Base-by-base conservation (phyloP, 2,888 invertebrate genomes). In the Catonia carolina region DNA sequence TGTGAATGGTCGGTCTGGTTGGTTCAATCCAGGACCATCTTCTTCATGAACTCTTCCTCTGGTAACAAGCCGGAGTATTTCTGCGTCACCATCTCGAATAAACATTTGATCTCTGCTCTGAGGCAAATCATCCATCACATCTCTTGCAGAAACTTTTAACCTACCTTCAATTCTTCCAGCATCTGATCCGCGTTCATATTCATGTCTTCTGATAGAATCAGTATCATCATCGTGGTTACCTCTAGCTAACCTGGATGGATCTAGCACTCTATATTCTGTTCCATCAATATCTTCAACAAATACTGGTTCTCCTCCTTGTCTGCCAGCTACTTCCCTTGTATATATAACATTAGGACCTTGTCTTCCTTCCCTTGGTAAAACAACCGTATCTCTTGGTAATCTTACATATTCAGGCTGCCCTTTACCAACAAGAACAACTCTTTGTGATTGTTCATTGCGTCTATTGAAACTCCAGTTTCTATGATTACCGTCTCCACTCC, bases 11-110 rank as follows among this genome's bases (percentile, higher is more conserved):
- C 63, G 56, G n/a, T 64, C 62, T 15, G 63, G 63, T 42, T 64
- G 63, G 37, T 63, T 64, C 20, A 61, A 60, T 52, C 52, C 60
- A 8, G 62, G 61, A 22, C 58, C 59, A 20, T 61, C 63, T 42
- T 60, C 64, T 23, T 56, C 60, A 23, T 60, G 61, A 53, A 78
- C 76, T 60, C 83, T 80, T 12, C 85, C 86, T 67, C 89, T 78
- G 0, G 89, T 89, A 51, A 89, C 83, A 51, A 91, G 73, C 61
- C 89, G 77, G 50, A 91, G 72, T 60, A 91, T 88, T 75, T 91
- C 91, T 1, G 89, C 85, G 67, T 89, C 88, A 0, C 90, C 91
- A 67, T 90, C 89, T 67, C 88, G 82, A 39, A 88, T 88, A 67
- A 86, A 91, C 66, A 84, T 81, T 66, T 86, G 62, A 48, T 64